A percentile compares a stretch with the other conserved stretches of the same genome.
These are phyloP conservation scores for Achroia grisella DNA, from an alignment of 1,140 invertebrate genomes.

Conservation along the genomic window DNA sequence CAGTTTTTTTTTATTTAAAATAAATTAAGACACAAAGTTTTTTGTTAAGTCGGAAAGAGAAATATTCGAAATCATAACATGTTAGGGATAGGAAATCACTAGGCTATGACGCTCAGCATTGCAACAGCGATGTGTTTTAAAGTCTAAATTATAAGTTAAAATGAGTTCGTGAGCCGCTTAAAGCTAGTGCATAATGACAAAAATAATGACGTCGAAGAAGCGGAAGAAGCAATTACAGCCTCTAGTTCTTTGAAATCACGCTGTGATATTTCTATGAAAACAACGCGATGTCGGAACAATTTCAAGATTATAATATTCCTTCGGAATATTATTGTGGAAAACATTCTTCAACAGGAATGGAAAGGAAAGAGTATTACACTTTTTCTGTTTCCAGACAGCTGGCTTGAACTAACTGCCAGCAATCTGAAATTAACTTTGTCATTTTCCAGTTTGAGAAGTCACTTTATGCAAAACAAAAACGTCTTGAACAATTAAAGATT, in stretches of 20 bases:
- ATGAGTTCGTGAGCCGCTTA: no score
- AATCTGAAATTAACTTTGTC: constrained; percentile 5
- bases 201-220: constrained; percentile 55
- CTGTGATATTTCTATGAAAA: constrained; percentile 31
- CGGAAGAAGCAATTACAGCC: constrained; percentile 57
- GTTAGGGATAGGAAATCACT: no score
- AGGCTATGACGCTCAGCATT: no score
- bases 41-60: no score
- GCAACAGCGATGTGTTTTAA: background rate
- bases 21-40: no score
- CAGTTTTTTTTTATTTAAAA: no score
- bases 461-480: background rate
- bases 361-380: constrained; percentile 1
- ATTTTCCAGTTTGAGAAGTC: background rate
- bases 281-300: constrained; percentile 35
- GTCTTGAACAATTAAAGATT: background rate
- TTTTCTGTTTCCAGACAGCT: constrained; percentile 8
- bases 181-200: constrained; percentile 42
- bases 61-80: no score
- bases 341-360: constrained; percentile 7
- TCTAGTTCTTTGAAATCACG: constrained; percentile 38
- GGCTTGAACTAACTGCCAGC: constrained; percentile 9
- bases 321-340: constrained; percentile 26
- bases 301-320: constrained; percentile 29
- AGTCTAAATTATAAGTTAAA: no score